phyloP scores from a whole-genome alignment of 2,888 invertebrate genomes.

The Limnephilus lunatus region DNA sequence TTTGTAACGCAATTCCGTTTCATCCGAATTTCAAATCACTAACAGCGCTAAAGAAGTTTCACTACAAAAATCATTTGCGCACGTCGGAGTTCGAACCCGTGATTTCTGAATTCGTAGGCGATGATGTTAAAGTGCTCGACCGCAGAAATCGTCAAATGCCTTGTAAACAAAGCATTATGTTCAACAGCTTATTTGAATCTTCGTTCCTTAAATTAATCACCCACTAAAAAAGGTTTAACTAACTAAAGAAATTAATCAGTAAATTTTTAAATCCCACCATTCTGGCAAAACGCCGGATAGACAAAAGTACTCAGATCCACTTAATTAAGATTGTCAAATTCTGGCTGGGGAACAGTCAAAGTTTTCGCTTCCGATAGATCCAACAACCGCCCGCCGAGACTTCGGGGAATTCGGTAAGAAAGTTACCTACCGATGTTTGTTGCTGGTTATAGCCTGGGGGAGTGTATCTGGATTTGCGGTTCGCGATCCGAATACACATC shows the following conservation, averaged over 20 bases:
- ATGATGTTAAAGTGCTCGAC: no score
- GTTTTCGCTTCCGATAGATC: conserved; percentile 57
- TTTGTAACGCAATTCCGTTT: no score
- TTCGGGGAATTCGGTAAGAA: conserved; percentile 54
- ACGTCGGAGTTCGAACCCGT: no score
- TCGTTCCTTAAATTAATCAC: background rate
- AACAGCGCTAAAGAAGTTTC: no score
- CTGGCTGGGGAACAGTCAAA: conserved; percentile 62
- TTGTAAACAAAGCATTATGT: no score
- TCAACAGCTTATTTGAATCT: no score
- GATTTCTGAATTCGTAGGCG: no score
- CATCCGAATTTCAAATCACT: no score
- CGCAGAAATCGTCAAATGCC: no score
- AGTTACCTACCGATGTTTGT: conserved; percentile 59
- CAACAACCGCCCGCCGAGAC: conserved; percentile 28
- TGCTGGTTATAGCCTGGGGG: conserved; percentile 51
- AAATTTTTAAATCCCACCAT: conserved; percentile 44
- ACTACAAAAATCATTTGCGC: no score
- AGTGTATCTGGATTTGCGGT: conserved; percentile 59
- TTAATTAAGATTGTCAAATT: conserved; percentile 66
- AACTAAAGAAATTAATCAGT: background rate
- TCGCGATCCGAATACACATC: conserved; percentile 56
- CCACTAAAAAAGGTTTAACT: background rate
- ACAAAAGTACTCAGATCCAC: conserved; percentile 57
- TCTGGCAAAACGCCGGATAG: conserved; percentile 43